Evolutionary conservation across 2,888 invertebrate genomes (phyloP).

Genomic region (Cheilosia grossa): DNA sequence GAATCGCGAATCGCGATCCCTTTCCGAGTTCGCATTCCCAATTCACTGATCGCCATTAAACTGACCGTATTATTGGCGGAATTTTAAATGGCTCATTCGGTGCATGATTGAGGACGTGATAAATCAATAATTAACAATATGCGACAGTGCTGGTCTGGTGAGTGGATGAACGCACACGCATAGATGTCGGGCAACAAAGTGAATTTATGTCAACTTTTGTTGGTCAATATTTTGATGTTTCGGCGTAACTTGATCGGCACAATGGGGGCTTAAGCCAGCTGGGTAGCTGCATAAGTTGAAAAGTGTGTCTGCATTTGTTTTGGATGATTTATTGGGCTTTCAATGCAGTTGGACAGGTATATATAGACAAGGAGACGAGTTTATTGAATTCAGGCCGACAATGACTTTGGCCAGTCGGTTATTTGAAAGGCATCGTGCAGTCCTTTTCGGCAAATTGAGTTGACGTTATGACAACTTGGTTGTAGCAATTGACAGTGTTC

Average conservation of each 20-base stretch:
- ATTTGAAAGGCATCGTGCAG: background rate
- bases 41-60: constrained; percentile 19
- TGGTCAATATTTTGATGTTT: constrained; percentile 69
- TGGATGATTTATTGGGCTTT: constrained; percentile 42
- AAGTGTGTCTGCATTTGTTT: constrained; percentile 1
- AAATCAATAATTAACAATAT: constrained; percentile 75
- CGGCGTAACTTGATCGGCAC: constrained; percentile 36
- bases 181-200: constrained; percentile 34
- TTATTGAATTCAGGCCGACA: background rate
- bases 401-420: background rate
- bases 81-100: constrained; percentile 65
- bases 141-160: constrained; percentile 34
- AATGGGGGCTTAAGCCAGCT: constrained; percentile 17
- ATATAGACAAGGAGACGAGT: constrained; percentile 13
- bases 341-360: constrained; percentile 38
- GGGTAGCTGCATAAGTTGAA: constrained; percentile 2
- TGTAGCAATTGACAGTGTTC: too few species aligned
- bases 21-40: constrained; percentile 45
- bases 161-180: constrained; percentile 31
- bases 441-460: too few species aligned
- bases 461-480: too few species aligned
- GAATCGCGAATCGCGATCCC: constrained; percentile 51
- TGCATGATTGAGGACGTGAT: constrained; percentile 74
- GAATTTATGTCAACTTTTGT: constrained; percentile 61
- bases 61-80: constrained; percentile 45